Percentiles rank a stretch among this genome's conserved stretches.
phyloP scores from a whole-genome alignment of 2,888 invertebrate genomes.

The Ephialtes manifestator region DNA sequence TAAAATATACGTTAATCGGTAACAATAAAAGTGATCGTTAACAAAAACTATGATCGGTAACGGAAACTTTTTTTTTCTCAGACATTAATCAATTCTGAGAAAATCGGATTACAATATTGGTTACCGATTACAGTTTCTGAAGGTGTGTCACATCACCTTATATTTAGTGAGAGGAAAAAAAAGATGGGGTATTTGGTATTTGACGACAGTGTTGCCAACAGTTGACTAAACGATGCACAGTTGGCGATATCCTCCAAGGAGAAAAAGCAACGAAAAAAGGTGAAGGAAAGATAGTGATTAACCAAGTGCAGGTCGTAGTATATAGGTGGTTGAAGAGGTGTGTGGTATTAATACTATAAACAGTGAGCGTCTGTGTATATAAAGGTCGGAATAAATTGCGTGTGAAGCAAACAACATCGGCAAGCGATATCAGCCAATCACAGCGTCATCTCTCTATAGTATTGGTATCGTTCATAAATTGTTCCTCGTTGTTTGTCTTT shows the following conservation, averaged over 20 bases:
- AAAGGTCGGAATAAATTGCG: constrained; percentile 67
- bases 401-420: constrained; percentile 79
- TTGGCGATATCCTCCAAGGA: constrained; percentile 7
- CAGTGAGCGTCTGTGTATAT: constrained; percentile 32
- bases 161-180: background rate
- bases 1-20: too few relatives aligned
- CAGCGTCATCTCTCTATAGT: constrained; percentile 73
- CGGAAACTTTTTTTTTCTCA: too few relatives aligned
- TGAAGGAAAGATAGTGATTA: background rate
- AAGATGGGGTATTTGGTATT: background rate
- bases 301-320: background rate
- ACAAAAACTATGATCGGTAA: too few relatives aligned
- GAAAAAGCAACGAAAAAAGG: background rate
- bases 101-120: too few relatives aligned
- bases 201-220: constrained; percentile 26
- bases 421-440: constrained; percentile 83
- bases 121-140: too few relatives aligned
- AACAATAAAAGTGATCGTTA: too few relatives aligned
- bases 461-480: constrained; percentile 41
- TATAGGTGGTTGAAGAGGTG: constrained; percentile 19
- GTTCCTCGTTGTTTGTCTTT: constrained; percentile 11
- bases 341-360: constrained; percentile 42
- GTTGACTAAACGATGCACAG: constrained; percentile 26
- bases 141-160: too few relatives aligned
- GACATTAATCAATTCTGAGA: too few relatives aligned